A percentile compares a stretch with the other conserved stretches of the same genome.
These are phyloP conservation scores for Armadillidium nasatum DNA, from an alignment of 1,140 invertebrate species.

Conservation along the genomic window DNA sequence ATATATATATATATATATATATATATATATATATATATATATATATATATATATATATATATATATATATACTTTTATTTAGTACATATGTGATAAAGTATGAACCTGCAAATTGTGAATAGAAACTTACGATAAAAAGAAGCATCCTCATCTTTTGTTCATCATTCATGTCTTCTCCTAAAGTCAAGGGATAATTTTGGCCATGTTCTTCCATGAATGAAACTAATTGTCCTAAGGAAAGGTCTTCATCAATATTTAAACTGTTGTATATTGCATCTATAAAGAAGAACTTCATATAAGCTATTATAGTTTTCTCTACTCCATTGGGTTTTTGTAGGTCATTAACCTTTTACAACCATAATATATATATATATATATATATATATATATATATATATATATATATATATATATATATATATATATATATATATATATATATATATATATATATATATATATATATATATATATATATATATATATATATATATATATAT, in stretches of 20 bases:
- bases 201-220: slow-evolving; percentile 57
- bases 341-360: too few species aligned
- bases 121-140: slow-evolving; percentile 48
- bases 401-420: too few species aligned
- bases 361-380: too few species aligned
- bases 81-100: background rate
- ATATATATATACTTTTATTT: too few species aligned
- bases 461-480: slow-evolving; percentile 16
- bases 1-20: too few species aligned
- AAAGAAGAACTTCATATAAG: background rate
- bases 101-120: background rate
- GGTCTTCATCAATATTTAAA: slow-evolving; percentile 51
- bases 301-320: too few species aligned
- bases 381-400: too few species aligned
- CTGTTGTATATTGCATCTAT: background rate
- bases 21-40: too few species aligned
- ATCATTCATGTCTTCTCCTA: slow-evolving; percentile 44
- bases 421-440: background rate
- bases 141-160: slow-evolving; percentile 47
- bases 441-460: slow-evolving; percentile 17
- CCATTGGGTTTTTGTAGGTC: too few species aligned
- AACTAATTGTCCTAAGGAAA: slow-evolving; percentile 56
- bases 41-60: too few species aligned
- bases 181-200: slow-evolving; percentile 38
- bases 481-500: slow-evolving; percentile 19